Percentiles rank a stretch among this genome's conserved stretches.
Evolutionary conservation across 2,797 vertebrate species (phyloP).

Genomic region (Aulostomus chinensis): DNA sequence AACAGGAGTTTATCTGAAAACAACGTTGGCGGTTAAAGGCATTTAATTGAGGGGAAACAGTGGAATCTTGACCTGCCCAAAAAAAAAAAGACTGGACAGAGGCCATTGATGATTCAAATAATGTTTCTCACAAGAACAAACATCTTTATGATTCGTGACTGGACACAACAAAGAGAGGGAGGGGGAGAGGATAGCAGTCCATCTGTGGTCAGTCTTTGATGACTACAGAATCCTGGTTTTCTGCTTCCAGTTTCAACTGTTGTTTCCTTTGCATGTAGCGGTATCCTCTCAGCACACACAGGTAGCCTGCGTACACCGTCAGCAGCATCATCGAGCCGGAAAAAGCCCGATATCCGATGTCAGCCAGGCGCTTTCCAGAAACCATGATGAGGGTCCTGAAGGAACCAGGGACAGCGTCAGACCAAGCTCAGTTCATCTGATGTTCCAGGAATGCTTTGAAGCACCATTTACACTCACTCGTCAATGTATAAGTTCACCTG

Average conservation of each 20-base stretch:
- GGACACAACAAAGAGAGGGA: slow-evolving; percentile 5
- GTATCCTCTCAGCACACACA: slow-evolving; percentile 82
- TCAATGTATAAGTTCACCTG: too few relatives aligned
- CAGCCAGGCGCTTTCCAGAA: slow-evolving; percentile 86
- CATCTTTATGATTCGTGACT: slow-evolving; percentile 3
- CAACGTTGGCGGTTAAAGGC: slow-evolving; percentile 23
- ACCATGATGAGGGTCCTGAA: slow-evolving; percentile 78
- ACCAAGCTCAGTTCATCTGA: background rate
- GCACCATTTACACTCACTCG: too few relatives aligned
- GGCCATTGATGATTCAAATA: background rate
- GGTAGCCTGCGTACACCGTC: slow-evolving; percentile 87
- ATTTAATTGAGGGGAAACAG: slow-evolving; percentile 58
- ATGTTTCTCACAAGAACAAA: slow-evolving; percentile 9
- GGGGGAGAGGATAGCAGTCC: background rate
- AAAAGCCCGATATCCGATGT: slow-evolving; percentile 88
- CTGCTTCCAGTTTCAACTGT: slow-evolving; percentile 70
- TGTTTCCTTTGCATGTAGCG: slow-evolving; percentile 72
- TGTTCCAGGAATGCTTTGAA: background rate
- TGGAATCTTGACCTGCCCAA: slow-evolving; percentile 19
- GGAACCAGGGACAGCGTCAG: background rate
- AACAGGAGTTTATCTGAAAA: slow-evolving; percentile 16
- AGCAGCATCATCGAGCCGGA: slow-evolving; percentile 92
- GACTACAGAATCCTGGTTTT: slow-evolving; percentile 72
- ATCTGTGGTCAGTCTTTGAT: slow-evolving; percentile 59
- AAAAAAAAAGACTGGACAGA: slow-evolving; percentile 3